Conservation (phyloP, 2,888 invertebrate species). For the Pantelozetes paolii region DNA sequence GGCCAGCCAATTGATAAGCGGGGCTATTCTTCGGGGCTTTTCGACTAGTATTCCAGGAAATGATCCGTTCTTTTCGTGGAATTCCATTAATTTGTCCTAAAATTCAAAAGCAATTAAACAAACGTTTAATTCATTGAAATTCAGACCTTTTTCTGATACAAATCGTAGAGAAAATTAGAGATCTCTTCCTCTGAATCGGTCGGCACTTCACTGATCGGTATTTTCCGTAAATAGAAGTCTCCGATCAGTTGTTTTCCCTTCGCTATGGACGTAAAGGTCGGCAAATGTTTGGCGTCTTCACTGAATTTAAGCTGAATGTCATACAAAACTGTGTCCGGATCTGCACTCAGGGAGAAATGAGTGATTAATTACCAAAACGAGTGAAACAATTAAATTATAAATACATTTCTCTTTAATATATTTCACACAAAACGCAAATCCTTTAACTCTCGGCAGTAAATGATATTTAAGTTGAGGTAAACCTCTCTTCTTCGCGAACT, state of each 20-base stretch:
- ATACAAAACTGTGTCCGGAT: slow-evolving; percentile 45
- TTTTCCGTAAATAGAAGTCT: slow-evolving; percentile 72
- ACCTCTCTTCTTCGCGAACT: slow-evolving; percentile 79
- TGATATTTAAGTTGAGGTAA: slow-evolving; percentile 80
- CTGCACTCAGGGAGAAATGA: slow-evolving; percentile 40
- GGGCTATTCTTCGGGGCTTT: slow-evolving; percentile 49
- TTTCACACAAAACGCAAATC: slow-evolving; percentile 79
- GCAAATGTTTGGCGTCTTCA: slow-evolving; percentile 57
- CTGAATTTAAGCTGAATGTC: slow-evolving; percentile 47
- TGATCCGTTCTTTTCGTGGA: slow-evolving; percentile 50
- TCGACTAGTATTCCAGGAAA: slow-evolving; percentile 49
- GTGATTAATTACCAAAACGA: neutral
- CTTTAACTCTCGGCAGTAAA: slow-evolving; percentile 88
- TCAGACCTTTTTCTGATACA: slow-evolving; percentile 72
- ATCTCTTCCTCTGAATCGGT: slow-evolving; percentile 66
- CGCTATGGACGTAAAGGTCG: slow-evolving; percentile 73
- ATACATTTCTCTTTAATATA: slow-evolving; percentile 63
- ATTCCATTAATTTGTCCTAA: slow-evolving; percentile 53
- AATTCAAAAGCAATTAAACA: slow-evolving; percentile 31
- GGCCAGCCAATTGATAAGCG: slow-evolving; percentile 51
- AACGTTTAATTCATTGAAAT: neutral
- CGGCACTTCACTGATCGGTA: slow-evolving; percentile 75
- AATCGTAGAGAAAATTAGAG: slow-evolving; percentile 72
- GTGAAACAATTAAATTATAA: slow-evolving; percentile 34
- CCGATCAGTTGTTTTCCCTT: slow-evolving; percentile 68